Conservation (phyloP, 2,113 vertebrate species). For the Ceyx margarethae region DNA sequence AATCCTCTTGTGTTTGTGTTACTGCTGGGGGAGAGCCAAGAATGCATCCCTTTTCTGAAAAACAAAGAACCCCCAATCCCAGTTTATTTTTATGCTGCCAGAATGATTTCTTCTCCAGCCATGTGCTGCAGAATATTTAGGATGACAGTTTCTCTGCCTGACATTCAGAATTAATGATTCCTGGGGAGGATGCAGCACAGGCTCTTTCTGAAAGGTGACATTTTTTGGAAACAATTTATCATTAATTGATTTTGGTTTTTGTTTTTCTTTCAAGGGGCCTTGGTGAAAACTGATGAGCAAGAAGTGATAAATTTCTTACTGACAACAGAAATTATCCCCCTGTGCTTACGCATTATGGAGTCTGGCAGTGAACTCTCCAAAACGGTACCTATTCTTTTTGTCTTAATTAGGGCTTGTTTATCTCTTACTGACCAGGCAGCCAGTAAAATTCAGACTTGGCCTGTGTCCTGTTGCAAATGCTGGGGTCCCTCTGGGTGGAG, state of each 20-base stretch:
- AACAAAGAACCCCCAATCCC: neutral
- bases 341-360: slow-evolving; percentile 98
- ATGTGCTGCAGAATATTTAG: neutral
- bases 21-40: neutral
- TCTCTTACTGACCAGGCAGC: neutral
- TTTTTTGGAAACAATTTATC: neutral
- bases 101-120: neutral
- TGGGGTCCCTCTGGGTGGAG: neutral
- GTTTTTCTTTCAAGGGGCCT: slow-evolving; percentile 80
- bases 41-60: neutral
- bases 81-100: neutral
- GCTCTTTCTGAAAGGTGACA: neutral
- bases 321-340: slow-evolving; percentile 97
- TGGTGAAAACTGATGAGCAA: slow-evolving; percentile 98
- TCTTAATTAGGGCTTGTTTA: neutral
- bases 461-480: neutral
- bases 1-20: neutral
- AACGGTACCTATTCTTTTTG: slow-evolving; percentile 79
- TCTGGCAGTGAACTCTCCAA: slow-evolving; percentile 98
- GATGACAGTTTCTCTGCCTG: neutral
- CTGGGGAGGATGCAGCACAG: neutral
- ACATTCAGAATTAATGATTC: neutral
- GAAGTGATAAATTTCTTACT: slow-evolving; percentile 98
- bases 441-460: neutral
- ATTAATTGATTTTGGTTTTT: neutral